Base-by-base conservation (phyloP, 2,888 invertebrate genomes). In the Liodrosophila aerea region DNA sequence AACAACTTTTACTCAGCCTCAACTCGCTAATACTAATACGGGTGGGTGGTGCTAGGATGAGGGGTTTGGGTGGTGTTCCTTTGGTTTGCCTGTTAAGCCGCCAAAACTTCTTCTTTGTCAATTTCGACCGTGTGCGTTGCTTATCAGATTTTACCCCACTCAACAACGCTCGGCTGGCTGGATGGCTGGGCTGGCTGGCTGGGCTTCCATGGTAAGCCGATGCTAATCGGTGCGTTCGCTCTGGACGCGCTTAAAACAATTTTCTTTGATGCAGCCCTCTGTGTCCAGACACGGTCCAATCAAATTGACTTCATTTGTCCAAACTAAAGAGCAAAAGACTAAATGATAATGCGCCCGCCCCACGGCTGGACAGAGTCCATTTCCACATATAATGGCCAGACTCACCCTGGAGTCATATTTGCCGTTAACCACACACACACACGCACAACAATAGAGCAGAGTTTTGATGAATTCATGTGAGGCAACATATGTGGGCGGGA, bases 241-340 rank as follows among this genome's bases (percentile, higher is more conserved):
- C 39, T 45, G 67, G 36, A 66, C n/a, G 16, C 58, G 82, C 82
- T 82, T 80, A 85, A 83, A 83, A 83, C 85, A 85, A 83, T 83
- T 83, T 83, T 67, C 82, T 83, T 83, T 85, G 85, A 82, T 85
- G 78, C 77, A 58, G 59, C 59, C 59, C 30, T 27, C 39, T 34
- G 34, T 15, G 27, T 34, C 46, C 49, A 39, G 63, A 53, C 64
- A 61, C 56, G 64, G 59, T 61, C 49, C 67, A 80, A 82, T 85
- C 84, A 76, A 82, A 82, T 82, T 82, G 82, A 82, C 82, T 85
- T 82, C 82, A 82, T 82, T 82, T 82, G 82, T 76, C 56, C 59
- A 63, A 22, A 27, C 63, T 54, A 63, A 72, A 77, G 75, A 69
- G 76, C 64, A 72, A 62, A 52, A 69, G 64, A 82, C 75, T 75